Evolutionary conservation across 1,140 invertebrate genomes (phyloP).

Genomic region (Trypoxylus dichotomus): DNA sequence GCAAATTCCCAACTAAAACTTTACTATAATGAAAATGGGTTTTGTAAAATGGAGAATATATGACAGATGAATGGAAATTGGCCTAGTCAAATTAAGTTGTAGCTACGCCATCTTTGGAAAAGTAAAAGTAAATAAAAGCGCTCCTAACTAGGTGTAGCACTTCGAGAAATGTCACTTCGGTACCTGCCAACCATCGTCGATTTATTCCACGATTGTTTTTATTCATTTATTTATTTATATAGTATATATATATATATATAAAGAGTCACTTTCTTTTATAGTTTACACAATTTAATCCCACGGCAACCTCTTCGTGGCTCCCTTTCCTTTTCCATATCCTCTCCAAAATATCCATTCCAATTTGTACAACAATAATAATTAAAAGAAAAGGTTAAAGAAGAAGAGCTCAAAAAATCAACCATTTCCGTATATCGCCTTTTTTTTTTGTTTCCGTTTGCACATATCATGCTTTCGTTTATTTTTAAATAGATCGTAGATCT

Average conservation of each 20-base stretch:
- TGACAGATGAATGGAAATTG: not conserved
- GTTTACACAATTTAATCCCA: not conserved
- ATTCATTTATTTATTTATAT: not conserved
- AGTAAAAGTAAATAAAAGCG: no score
- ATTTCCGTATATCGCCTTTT: not conserved
- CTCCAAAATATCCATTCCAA: not conserved
- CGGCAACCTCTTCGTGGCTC: not conserved
- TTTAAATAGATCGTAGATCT: no score
- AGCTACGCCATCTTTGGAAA: no score
- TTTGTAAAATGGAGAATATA: no score
- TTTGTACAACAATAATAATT: not conserved
- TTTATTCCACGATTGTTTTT: not conserved
- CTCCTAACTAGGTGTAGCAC: not conserved
- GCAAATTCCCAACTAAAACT: no score
- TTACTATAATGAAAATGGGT: no score
- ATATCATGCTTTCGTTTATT: no score
- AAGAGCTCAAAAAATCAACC: not conserved
- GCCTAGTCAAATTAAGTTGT: not conserved
- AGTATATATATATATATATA: not conserved
- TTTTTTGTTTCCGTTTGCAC: no score
- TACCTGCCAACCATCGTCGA: constrained; percentile 11
- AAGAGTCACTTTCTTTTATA: not conserved
- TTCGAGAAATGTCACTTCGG: constrained; percentile 19
- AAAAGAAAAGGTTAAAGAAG: not conserved
- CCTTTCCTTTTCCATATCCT: not conserved